These are phyloP conservation scores for Drosophila sucinea DNA, from an alignment of 1,140 invertebrate species.

Conservation along the genomic window DNA sequence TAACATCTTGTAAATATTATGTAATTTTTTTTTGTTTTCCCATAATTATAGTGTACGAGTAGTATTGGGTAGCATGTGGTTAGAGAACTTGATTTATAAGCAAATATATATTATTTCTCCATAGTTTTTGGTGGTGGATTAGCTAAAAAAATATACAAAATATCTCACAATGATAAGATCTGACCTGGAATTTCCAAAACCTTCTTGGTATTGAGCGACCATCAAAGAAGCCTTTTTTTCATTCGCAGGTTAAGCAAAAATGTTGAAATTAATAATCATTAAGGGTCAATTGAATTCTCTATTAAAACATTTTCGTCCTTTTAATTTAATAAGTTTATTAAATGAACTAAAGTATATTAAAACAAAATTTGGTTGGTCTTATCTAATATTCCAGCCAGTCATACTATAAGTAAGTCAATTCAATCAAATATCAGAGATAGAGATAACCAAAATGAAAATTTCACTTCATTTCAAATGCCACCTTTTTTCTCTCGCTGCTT, in stretches of 20 bases:
- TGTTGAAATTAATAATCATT: too few relatives aligned
- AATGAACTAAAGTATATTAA: too few relatives aligned
- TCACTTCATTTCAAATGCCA: slow-evolving; percentile 2
- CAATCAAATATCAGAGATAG: background rate
- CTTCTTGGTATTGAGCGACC: too few relatives aligned
- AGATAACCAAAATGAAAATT: background rate
- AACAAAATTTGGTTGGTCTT: too few relatives aligned
- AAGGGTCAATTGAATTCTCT: too few relatives aligned
- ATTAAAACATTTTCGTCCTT: too few relatives aligned
- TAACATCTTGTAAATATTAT: slow-evolving; percentile 81
- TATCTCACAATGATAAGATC: too few relatives aligned
- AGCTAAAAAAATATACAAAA: background rate
- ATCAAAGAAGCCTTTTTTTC: too few relatives aligned
- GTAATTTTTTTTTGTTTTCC: slow-evolving; percentile 62
- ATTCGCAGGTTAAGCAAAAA: too few relatives aligned
- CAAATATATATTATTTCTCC: slow-evolving; percentile 50
- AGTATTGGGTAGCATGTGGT: slow-evolving; percentile 43
- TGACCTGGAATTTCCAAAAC: too few relatives aligned
- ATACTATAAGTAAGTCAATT: background rate
- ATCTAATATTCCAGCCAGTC: too few relatives aligned
- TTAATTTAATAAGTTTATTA: too few relatives aligned
- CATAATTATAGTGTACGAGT: slow-evolving; percentile 63
- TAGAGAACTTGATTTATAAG: slow-evolving; percentile 76
- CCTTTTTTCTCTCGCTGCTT: slow-evolving; percentile 30
- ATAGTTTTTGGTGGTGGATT: slow-evolving; percentile 48